Evolutionary conservation across 2,797 vertebrate species (phyloP).

Genomic region (Acanthurus leucopareius): DNA sequence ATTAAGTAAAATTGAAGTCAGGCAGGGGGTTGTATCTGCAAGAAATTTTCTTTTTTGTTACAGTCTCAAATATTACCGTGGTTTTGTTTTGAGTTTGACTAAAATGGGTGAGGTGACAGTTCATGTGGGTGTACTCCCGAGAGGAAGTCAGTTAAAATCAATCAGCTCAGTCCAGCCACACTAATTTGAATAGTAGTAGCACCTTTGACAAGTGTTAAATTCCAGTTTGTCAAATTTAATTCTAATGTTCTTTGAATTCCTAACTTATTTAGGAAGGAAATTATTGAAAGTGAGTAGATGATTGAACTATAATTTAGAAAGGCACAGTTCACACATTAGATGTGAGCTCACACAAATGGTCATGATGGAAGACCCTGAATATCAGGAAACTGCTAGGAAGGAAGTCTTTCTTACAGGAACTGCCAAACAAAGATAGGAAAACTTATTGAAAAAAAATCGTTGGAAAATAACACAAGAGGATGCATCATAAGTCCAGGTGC

Average conservation of each 20-base stretch:
- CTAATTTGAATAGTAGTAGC: slow-evolving; percentile 7
- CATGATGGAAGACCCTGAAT: slow-evolving; percentile 59
- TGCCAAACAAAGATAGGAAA: slow-evolving; percentile 78
- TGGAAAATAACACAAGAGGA: slow-evolving; percentile 45
- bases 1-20: slow-evolving; percentile 67
- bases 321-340: slow-evolving; percentile 11
- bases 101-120: slow-evolving; percentile 6
- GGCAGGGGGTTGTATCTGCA: slow-evolving; percentile 25
- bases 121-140: slow-evolving; percentile 4
- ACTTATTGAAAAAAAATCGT: slow-evolving; percentile 51
- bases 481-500: slow-evolving; percentile 32
- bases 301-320: neutral
- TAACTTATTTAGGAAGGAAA: neutral
- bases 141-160: slow-evolving; percentile 30
- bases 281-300: neutral
- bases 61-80: neutral
- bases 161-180: neutral
- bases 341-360: slow-evolving; percentile 2
- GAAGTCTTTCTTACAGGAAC: slow-evolving; percentile 78
- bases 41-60: neutral
- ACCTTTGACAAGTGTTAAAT: neutral
- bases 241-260: neutral
- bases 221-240: neutral
- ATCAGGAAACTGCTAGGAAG: slow-evolving; percentile 77
- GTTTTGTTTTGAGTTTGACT: slow-evolving; percentile 14